Evolutionary conservation across 2,113 vertebrate species (phyloP).

Genomic region (Antechinus stuartii): DNA sequence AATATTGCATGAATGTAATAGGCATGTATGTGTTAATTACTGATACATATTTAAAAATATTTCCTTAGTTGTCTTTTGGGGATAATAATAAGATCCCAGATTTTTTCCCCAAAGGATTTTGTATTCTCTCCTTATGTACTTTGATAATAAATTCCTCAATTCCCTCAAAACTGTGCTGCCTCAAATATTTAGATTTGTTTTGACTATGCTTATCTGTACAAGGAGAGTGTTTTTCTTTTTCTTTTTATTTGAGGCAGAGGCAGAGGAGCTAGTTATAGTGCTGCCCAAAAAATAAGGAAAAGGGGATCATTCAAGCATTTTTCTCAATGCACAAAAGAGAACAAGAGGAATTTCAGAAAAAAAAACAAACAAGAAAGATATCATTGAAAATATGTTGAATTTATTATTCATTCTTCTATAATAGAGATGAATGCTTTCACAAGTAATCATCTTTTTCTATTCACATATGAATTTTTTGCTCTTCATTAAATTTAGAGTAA

Average conservation of each 20-base stretch:
- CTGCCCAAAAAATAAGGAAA: background rate
- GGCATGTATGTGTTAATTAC: background rate
- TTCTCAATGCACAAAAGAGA: background rate
- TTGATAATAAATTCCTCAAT: background rate
- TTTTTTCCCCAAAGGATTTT: background rate
- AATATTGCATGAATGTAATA: background rate
- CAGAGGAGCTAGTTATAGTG: background rate
- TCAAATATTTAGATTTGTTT: background rate
- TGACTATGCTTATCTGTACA: background rate
- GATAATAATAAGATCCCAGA: background rate
- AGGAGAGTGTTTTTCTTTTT: background rate
- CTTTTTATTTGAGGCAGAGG: background rate
- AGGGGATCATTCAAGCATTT: background rate
- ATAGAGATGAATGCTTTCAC: background rate
- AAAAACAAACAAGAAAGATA: background rate
- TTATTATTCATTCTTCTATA: background rate
- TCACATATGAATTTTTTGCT: background rate
- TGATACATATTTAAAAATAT: background rate
- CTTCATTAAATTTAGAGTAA: background rate
- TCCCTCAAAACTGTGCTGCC: background rate
- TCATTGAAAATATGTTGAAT: background rate
- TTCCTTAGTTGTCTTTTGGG: background rate
- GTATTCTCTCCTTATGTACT: background rate
- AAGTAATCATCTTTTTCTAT: background rate
- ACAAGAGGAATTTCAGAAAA: background rate